Conservation (phyloP, 2,888 invertebrate genomes). For the Cheilosia scutellata region DNA sequence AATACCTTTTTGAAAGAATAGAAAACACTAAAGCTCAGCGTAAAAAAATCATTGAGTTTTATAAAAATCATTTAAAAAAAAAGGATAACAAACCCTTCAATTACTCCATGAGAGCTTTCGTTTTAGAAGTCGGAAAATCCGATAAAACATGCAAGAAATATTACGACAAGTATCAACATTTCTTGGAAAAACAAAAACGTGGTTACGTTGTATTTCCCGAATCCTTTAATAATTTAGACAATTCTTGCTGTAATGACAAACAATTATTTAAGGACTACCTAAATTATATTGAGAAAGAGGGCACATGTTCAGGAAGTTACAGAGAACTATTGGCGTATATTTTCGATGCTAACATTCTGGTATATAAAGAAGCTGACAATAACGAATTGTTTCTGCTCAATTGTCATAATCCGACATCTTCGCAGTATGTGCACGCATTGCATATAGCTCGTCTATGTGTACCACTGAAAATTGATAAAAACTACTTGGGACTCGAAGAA, state of each 20-base stretch:
- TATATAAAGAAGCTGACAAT: background rate
- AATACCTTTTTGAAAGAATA: slow-evolving; percentile 1
- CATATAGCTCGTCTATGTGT: background rate
- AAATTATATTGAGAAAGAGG: background rate
- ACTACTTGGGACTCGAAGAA: background rate
- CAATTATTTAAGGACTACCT: background rate
- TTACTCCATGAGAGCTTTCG: background rate
- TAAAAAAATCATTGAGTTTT: background rate
- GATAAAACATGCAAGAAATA: background rate
- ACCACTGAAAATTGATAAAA: background rate
- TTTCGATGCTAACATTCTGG: background rate
- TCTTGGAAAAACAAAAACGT: background rate
- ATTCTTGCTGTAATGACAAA: background rate
- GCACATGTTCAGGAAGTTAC: background rate
- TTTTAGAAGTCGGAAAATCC: background rate
- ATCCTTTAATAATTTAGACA: background rate
- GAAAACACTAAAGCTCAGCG: background rate
- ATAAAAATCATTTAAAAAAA: background rate
- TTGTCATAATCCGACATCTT: background rate
- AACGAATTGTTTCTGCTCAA: background rate
- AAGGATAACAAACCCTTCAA: background rate
- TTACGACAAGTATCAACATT: background rate
- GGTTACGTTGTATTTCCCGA: background rate
- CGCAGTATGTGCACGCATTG: background rate
- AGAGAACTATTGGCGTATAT: slow-evolving; percentile 10